Evolutionary conservation across 2,797 vertebrate species (phyloP), one percentile per base, ranked within the genome.

Genomic region (Acrocephalus scirpaceus): DNA sequence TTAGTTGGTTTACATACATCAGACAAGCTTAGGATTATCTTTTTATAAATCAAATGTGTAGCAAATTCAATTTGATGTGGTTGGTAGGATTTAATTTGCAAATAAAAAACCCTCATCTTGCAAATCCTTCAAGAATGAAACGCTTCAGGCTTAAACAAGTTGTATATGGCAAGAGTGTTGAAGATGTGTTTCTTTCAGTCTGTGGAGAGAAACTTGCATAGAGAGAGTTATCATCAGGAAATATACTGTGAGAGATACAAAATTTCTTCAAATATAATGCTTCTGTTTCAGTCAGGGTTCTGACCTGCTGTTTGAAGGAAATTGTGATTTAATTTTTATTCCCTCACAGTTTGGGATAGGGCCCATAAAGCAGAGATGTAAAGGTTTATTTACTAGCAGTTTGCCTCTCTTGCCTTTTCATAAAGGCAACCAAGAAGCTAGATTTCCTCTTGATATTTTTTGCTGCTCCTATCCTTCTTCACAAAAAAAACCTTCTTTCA

Each of bases 221-320:
- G 20, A 72, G 22, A 72, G n/a, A 42, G 16, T 27, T 79, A 29
- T 36, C 1, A 5, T 38, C 32, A 40, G 3, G 10, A 64, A 72
- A 32, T 50, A 17, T 2, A 36, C 13, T 0, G 0, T n/a, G 23
- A 65, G 25, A 64, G n/a, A 48, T 17, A 29, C 4, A 48, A 56
- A 73, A n/a, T 36, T 57, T 6, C 11, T 69, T 73, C 15, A 60
- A 15, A 86, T 25, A 53, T 10, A 50, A 36, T 36, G 5, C 5
- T 57, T 65, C 25, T 80, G 3, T n/a, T 84, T 76, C 36, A 72
- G 15, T 23, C 57, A 48, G 9, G 22, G 3, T 66, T 89, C 60
- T 47, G 14, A 56, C 53, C 11, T 60, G 7, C 20, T 64, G 5
- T 61, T 80, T 47, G n/a, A 80, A 73, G 47, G 42, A 86, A 91